Percentiles rank a stretch among this genome's conserved stretches.
phyloP scores from a whole-genome alignment of 2,113 vertebrate genomes.

The Genyomyrus donnyi region DNA sequence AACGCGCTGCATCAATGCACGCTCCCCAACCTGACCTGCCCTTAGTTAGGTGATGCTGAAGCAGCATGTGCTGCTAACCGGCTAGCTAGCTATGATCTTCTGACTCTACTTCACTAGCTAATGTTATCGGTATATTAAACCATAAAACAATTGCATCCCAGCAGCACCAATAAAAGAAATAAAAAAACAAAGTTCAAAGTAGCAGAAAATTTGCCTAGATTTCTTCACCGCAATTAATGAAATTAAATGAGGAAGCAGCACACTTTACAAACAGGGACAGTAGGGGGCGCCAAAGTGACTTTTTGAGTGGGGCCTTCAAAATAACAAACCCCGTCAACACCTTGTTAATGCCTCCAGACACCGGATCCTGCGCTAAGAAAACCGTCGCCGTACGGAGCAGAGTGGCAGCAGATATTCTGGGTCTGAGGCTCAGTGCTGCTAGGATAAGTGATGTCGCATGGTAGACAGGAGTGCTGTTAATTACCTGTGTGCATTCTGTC shows the following conservation, averaged over 20 bases:
- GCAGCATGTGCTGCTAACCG: not conserved
- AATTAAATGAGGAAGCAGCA: not conserved
- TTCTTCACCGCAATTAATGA: not conserved
- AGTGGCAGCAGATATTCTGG: slow-evolving; percentile 27
- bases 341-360: not conserved
- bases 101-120: not conserved
- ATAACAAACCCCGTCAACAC: not conserved
- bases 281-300: not conserved
- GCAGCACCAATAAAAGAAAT: not conserved
- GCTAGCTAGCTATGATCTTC: not conserved
- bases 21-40: no score
- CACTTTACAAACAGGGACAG: not conserved
- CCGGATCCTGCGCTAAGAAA: not conserved
- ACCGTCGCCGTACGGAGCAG: not conserved
- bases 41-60: not conserved
- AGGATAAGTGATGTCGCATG: slow-evolving; percentile 44
- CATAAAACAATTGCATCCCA: not conserved
- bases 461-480: slow-evolving; percentile 56
- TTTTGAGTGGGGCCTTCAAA: not conserved
- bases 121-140: not conserved
- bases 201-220: not conserved
- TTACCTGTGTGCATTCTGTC: slow-evolving; percentile 54
- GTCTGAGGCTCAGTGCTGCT: slow-evolving; percentile 51
- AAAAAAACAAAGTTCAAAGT: not conserved
- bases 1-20: no score